Evolutionary conservation across 2,797 vertebrate species (phyloP).

Genomic region (Pseudochaenichthys georgianus): DNA sequence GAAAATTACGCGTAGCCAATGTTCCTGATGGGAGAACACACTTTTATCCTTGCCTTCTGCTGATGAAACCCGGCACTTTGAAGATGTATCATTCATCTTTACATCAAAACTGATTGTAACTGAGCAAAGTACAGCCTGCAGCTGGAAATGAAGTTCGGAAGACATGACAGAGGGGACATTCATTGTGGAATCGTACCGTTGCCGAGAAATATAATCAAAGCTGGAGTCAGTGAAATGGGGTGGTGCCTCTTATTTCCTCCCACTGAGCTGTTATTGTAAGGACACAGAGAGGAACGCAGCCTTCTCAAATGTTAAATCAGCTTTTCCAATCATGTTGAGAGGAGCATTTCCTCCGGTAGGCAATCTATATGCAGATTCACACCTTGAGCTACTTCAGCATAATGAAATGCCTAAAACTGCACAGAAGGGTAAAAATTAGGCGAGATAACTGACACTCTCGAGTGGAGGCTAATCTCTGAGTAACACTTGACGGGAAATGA

Average conservation of each 20-base stretch:
- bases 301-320: conserved; percentile 66
- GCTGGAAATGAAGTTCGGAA: conserved; percentile 35
- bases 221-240: conserved; percentile 39
- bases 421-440: conserved; percentile 72
- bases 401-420: conserved; percentile 80
- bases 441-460: conserved; percentile 66
- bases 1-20: conserved; percentile 65
- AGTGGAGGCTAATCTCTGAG: conserved; percentile 79
- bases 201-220: conserved; percentile 47
- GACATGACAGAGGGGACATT: conserved; percentile 11
- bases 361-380: conserved; percentile 87
- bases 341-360: conserved; percentile 59
- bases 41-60: conserved; percentile 47
- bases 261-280: conserved; percentile 57
- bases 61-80: conserved; percentile 63
- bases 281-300: conserved; percentile 38
- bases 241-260: conserved; percentile 22
- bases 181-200: conserved; percentile 39
- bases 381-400: conserved; percentile 75
- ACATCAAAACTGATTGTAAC: conserved; percentile 35
- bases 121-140: conserved; percentile 11
- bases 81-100: conserved; percentile 49
- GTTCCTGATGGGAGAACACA: conserved; percentile 52
- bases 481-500: conserved; percentile 72
- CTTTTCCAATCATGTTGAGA: conserved; percentile 72